Base-by-base conservation (phyloP, 2,113 vertebrate species). In the Gavia stellata region DNA sequence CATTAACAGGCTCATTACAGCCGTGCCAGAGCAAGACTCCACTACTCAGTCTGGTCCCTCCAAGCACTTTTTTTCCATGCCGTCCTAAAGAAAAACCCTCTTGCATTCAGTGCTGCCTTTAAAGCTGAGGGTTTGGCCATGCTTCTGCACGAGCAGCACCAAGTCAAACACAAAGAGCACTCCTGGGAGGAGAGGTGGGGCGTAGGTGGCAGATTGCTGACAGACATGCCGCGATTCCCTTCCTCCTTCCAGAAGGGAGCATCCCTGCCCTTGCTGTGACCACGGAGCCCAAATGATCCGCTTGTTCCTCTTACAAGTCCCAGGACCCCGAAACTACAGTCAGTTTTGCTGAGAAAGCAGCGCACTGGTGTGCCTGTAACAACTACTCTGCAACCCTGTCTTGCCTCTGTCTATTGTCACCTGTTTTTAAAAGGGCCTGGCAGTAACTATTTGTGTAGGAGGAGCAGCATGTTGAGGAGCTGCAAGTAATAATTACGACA, bases 151-250 rank as follows among this genome's bases (percentile, higher is more conserved):
- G 9, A 62, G 61, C 33, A 82, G 50, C 62, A 47, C 34, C 47
- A 17, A 82, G 42, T 11, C 62, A 70, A 68, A 56, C 20, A 25
- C 0, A 0, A 56, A 0, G 19, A 87, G 34, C 52, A 14, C 17
- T 33, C 47, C 62, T 55, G 40, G 47, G 12, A 67, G n/a, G 49
- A 65, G 63, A 59, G 17, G 10, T 15, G 55, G 53, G 28, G 4
- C 3, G 11, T 3, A 15, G 78, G 18, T 7, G 67, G 18, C 20
- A 68, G 86, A 6, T 8, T 44, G 53, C 55, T 56, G 25, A 18
- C 17, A 44, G 52, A 52, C 1, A 5, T 18, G n/a, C 34, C 2
- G 1, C 5, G 2, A 56, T 47, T 42, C 36, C 47, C 24, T n/a
- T 25, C 23, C 29, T 45, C 49, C 21, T 79, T 55, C 79, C 82